Evolutionary conservation across 1,140 invertebrate genomes (phyloP).

Genomic region (Portunus trituberculatus): DNA sequence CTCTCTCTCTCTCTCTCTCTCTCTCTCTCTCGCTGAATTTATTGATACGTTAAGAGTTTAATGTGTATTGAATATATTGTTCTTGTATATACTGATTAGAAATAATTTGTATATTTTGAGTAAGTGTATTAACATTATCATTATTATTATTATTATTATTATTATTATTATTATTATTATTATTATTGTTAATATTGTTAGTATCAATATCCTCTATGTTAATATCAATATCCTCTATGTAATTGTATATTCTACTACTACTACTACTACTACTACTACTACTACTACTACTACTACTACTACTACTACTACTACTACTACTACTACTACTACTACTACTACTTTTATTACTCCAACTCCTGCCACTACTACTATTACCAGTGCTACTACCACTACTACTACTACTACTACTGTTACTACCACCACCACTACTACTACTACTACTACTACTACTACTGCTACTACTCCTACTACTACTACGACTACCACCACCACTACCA

Average conservation of each 20-base stretch:
- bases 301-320: constrained; percentile 17
- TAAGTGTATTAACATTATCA: too few relatives aligned
- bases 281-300: constrained; percentile 2
- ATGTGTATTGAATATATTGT: too few relatives aligned
- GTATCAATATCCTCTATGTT: neutral
- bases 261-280: constrained; percentile 25
- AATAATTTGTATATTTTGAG: too few relatives aligned
- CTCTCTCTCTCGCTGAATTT: too few relatives aligned
- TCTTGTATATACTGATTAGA: too few relatives aligned
- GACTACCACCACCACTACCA: too few relatives aligned
- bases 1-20: too few relatives aligned
- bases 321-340: neutral
- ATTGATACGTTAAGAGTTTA: too few relatives aligned
- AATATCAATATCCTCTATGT: neutral
- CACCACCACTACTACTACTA: neutral
- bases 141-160: too few relatives aligned
- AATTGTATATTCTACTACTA: neutral
- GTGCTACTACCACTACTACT: neutral
- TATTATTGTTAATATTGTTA: too few relatives aligned
- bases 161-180: too few relatives aligned
- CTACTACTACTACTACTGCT: constrained; percentile 15
- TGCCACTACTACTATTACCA: neutral
- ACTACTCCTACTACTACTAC: neutral
- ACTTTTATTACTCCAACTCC: neutral
- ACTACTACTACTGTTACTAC: too few relatives aligned